phyloP scores from a whole-genome alignment of 1,140 invertebrate species.

The Conopomorpha cramerella region DNA sequence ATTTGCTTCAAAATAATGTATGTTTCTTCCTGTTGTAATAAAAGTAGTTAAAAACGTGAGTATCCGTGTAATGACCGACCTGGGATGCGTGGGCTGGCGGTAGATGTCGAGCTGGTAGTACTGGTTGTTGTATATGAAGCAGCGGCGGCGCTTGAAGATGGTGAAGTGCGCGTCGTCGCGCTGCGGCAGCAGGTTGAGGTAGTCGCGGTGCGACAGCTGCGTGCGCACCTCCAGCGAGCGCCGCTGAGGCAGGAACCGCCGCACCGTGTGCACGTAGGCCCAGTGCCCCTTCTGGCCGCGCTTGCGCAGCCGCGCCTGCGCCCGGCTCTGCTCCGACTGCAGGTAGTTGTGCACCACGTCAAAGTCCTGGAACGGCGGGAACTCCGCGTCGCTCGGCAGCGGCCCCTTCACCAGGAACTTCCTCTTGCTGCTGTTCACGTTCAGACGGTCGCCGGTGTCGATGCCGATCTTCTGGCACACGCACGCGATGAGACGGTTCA shows the following conservation, averaged over 20 bases:
- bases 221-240: constrained; percentile 96
- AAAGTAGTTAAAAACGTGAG: too few species aligned
- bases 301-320: constrained; percentile 92
- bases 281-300: constrained; percentile 91
- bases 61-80: too few species aligned
- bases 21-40: too few species aligned
- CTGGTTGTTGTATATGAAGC: constrained; percentile 97
- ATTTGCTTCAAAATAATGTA: too few species aligned
- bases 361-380: constrained; percentile 97
- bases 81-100: constrained; percentile 88
- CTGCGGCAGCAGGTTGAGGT: constrained; percentile 90
- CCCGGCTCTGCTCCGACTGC: constrained; percentile 83
- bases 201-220: constrained; percentile 91
- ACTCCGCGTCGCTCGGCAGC: constrained; percentile 73
- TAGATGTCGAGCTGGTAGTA: constrained; percentile 99
- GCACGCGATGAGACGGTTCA: constrained; percentile 90
- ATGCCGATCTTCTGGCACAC: constrained; percentile 95
- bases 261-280: constrained; percentile 91
- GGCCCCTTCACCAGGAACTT: constrained; percentile 87
- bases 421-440: constrained; percentile 88
- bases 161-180: constrained; percentile 93
- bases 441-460: constrained; percentile 89
- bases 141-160: constrained; percentile 92
- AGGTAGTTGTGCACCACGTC: constrained; percentile 97
- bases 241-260: constrained; percentile 83